phyloP scores from a whole-genome alignment of 1,140 invertebrate species.

The Trypoxylus dichotomus region DNA sequence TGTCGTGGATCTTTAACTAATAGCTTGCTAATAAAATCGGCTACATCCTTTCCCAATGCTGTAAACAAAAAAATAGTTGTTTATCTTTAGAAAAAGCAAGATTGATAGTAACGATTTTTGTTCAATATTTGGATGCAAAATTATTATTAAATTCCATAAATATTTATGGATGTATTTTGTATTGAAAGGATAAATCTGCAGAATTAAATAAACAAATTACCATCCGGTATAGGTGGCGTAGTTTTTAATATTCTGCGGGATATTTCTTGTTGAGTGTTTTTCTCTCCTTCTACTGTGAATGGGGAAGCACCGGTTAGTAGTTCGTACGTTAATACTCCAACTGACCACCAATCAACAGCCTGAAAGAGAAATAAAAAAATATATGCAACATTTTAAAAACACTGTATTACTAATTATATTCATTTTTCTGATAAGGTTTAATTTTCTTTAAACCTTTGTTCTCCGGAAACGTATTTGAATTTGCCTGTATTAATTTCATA shows the following conservation, averaged over 20 bases:
- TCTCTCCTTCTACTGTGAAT: constrained; percentile 93
- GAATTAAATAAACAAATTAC: constrained; percentile 44
- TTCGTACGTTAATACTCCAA: constrained; percentile 96
- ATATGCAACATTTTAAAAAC: not conserved
- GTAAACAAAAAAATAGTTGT: constrained; percentile 33
- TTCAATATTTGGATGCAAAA: too few relatives aligned
- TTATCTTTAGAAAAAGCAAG: too few relatives aligned
- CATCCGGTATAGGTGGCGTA: constrained; percentile 82
- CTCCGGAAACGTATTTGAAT: too few relatives aligned
- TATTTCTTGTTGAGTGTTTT: constrained; percentile 91
- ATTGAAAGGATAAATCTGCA: not conserved
- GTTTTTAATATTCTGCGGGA: constrained; percentile 86
- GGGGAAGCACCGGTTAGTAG: constrained; percentile 95
- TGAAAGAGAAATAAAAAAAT: constrained; percentile 54
- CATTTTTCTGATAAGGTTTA: too few relatives aligned
- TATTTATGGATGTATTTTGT: not conserved
- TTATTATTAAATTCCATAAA: too few relatives aligned
- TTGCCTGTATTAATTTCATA: too few relatives aligned
- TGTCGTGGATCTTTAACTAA: constrained; percentile 86
- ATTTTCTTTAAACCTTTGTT: too few relatives aligned
- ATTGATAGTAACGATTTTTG: too few relatives aligned
- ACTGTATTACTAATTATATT: too few relatives aligned
- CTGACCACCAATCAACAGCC: constrained; percentile 98
- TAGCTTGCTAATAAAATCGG: constrained; percentile 70
- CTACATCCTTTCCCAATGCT: constrained; percentile 61